phyloP scores from a whole-genome alignment of 2,797 vertebrate species.

The Lacerta agilis region DNA sequence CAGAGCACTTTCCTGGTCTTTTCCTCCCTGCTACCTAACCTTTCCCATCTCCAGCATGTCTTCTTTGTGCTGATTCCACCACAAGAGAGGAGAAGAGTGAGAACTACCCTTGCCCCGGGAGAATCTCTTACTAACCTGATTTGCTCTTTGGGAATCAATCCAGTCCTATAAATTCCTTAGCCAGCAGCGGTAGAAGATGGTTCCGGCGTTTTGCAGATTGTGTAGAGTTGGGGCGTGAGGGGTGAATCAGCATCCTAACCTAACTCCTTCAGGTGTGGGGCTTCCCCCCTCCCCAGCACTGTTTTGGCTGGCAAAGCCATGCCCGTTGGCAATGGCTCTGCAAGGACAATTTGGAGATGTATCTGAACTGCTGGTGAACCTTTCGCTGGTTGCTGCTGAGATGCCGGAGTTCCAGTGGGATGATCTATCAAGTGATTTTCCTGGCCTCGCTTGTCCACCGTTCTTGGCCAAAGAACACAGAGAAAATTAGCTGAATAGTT shows the following conservation, averaged over 20 bases:
- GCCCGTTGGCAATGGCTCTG: neutral
- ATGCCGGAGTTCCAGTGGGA: neutral
- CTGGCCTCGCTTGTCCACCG: constrained; percentile 3
- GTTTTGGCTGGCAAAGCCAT: neutral
- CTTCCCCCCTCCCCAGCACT: neutral
- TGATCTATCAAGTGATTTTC: constrained; percentile 26
- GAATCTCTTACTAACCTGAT: constrained; percentile 27
- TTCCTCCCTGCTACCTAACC: neutral
- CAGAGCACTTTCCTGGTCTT: neutral
- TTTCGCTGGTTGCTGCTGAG: neutral
- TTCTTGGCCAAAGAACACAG: neutral
- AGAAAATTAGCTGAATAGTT: constrained; percentile 24
- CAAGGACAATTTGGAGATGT: constrained; percentile 4
- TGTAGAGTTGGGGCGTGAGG: neutral
- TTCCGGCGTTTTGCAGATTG: constrained; percentile 10
- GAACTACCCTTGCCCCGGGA: neutral
- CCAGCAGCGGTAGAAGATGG: neutral
- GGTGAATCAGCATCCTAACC: neutral
- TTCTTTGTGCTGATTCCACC: neutral
- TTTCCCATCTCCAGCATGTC: neutral
- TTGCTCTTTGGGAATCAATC: constrained; percentile 12
- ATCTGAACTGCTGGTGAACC: neutral
- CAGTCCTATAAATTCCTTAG: constrained; percentile 12
- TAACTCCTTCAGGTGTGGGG: neutral
- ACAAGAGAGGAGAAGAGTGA: neutral